These are phyloP conservation scores for Cirrhinus molitorella DNA, from an alignment of 2,797 vertebrate genomes.

Conservation along the genomic window DNA sequence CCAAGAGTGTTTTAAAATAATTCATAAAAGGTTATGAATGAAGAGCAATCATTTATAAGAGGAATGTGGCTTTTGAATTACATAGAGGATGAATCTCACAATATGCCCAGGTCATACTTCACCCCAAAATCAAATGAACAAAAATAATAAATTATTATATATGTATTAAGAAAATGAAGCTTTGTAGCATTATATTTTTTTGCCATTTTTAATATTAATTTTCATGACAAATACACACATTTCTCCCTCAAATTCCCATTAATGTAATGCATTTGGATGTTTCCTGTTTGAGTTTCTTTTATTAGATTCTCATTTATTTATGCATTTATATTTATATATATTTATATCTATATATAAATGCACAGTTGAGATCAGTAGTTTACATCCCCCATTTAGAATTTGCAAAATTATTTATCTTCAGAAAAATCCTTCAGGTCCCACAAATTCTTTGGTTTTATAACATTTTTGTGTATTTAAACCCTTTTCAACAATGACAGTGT, in stretches of 20 bases:
- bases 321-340: not conserved
- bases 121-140: conserved; percentile 10
- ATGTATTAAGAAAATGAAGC: not conserved
- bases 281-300: not conserved
- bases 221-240: not conserved
- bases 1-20: not conserved
- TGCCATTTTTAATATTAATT: not conserved
- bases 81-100: not conserved
- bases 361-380: too few relatives aligned
- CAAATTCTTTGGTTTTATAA: too few relatives aligned
- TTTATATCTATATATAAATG: too few relatives aligned
- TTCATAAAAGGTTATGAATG: not conserved
- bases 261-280: not conserved
- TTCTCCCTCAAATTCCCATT: not conserved
- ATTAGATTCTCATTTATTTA: too few relatives aligned
- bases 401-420: too few relatives aligned
- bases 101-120: not conserved
- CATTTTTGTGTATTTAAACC: too few relatives aligned
- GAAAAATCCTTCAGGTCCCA: too few relatives aligned
- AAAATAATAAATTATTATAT: not conserved
- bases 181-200: not conserved
- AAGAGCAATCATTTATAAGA: not conserved
- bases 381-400: too few relatives aligned
- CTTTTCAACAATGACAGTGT: too few relatives aligned
- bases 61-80: conserved; percentile 1